Conservation (phyloP, 2,113 vertebrate species). For the Ascaphus truei region DNA sequence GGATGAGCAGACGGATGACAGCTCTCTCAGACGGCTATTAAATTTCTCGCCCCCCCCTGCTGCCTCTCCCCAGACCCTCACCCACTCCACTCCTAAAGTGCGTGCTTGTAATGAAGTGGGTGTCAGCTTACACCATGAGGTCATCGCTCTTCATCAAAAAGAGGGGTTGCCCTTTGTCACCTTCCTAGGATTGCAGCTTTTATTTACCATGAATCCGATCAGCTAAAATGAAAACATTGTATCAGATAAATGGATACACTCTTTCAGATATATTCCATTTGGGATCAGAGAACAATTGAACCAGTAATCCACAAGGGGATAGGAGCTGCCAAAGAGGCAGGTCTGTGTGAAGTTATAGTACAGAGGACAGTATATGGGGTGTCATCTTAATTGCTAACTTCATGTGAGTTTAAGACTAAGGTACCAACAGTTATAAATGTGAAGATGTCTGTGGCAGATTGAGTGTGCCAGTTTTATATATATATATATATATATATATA, state of each 20-base stretch:
- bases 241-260: constrained; percentile 1
- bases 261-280: background rate
- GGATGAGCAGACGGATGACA: constrained; percentile 29
- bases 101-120: constrained; percentile 13
- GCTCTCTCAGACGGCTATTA: constrained; percentile 14
- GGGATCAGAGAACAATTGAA: background rate
- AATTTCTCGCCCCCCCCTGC: background rate
- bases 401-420: too few species aligned
- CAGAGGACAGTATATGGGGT: too few species aligned
- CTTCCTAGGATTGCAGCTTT: background rate
- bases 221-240: background rate
- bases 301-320: too few species aligned
- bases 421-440: too few species aligned
- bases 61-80: background rate
- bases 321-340: background rate
- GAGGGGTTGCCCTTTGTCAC: constrained; percentile 1
- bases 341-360: background rate
- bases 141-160: constrained; percentile 14
- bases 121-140: constrained; percentile 27
- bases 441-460: too few species aligned
- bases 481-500: too few species aligned
- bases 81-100: constrained; percentile 5
- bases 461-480: too few species aligned
- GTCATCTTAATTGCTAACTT: too few species aligned
- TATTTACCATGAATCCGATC: background rate